Evolutionary conservation across 1,140 invertebrate genomes (phyloP), one percentile per base, ranked within the genome.

Genomic region (Ganaspis sp.): DNA sequence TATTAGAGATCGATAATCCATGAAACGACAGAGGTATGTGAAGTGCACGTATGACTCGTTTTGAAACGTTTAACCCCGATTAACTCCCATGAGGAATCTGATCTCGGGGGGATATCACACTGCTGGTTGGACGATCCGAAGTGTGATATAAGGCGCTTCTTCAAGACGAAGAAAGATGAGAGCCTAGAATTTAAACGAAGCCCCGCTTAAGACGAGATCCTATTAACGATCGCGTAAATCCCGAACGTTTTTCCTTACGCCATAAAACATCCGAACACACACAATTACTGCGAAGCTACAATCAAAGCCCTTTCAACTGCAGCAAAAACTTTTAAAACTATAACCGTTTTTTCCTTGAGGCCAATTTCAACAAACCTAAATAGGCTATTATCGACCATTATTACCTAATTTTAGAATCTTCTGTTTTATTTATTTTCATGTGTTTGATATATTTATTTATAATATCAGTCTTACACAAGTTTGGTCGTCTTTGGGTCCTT

Each of bases 151-250:
- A 45, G 12, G 12, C 42, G 11, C 42, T 45, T 3, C 0, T 15
- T 45, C 11, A 45, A 45, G 42, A 45, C 42, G 42, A 45, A 15
- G 9, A 45, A 45, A 45, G 42, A 45, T 45, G 12, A 45, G 42
- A 45, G 42, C n/a, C 42, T 45, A 45, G 42, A 45, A 45, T 45
- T 45, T 45, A 45, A 45, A 15, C 42, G 86, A 87, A 87, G 85
- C 85, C 86, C 76, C 77, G 86, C 83, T 87, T 84, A 85, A 87
- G 83, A 84, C 83, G 49, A 85, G 83, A 87, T 87, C 85, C 86
- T 81, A 87, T 87, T 87, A 87, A 85, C 76, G 79, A 83, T 80
- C 64, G 74, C 74, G 78, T 77, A 74, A 75, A 83, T 45, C 70
- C 49, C 73, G 53, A 23, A 23, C 42, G 42, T 15, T 45, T 45